These are phyloP conservation scores for Murina feae DNA, from an alignment of 2,113 vertebrate genomes.

Conservation along the genomic window DNA sequence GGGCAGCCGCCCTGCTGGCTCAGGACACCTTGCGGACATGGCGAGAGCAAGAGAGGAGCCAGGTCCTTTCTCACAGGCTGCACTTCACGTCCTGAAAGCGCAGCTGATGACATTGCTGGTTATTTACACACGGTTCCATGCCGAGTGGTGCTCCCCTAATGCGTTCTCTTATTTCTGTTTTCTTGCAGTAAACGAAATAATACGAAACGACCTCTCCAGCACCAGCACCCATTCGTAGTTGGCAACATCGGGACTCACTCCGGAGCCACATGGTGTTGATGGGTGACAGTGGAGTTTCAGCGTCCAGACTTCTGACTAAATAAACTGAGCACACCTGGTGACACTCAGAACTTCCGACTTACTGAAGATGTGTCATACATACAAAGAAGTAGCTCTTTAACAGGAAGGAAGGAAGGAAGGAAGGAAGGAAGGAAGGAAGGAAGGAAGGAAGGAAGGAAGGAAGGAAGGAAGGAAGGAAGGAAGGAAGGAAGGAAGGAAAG, in stretches of 20 bases:
- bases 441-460: not conserved
- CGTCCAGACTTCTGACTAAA: not conserved
- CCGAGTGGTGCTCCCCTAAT: constrained; percentile 35
- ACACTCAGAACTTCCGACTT: constrained; percentile 66
- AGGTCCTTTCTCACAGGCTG: not conserved
- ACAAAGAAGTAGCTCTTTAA: constrained; percentile 32
- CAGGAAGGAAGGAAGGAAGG: constrained; percentile 35
- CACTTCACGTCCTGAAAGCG: accelerated
- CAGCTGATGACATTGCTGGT: not conserved
- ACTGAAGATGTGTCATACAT: constrained; percentile 43
- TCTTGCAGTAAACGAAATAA: constrained; percentile 96
- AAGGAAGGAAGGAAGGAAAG: not conserved
- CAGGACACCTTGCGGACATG: accelerated
- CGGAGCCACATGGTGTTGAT: not conserved
- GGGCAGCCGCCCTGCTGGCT: not conserved
- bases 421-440: not conserved
- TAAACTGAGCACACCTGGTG: constrained; percentile 57
- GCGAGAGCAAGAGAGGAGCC: not conserved
- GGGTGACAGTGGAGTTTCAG: not conserved
- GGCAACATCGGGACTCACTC: not conserved
- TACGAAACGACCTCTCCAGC: constrained; percentile 96
- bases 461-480: constrained; percentile 30
- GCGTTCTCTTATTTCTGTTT: not conserved
- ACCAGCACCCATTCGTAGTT: constrained; percentile 84
- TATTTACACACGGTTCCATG: accelerated